Percentiles rank a stretch among this genome's conserved stretches.
Conservation (phyloP, 2,888 invertebrate species). For the Ornithoptera alexandrae region DNA sequence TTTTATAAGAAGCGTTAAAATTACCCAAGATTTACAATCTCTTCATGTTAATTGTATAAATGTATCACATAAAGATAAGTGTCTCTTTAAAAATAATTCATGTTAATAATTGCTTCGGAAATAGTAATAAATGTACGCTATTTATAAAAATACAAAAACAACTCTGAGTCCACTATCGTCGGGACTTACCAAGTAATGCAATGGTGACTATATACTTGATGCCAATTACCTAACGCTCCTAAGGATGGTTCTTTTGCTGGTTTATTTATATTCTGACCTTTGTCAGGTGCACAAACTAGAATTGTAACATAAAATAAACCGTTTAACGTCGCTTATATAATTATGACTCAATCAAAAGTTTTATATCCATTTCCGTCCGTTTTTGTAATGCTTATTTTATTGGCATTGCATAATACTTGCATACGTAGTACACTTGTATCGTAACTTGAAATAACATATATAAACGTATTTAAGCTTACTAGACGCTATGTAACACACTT, state of each 20-base stretch:
- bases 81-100: constrained; percentile 20
- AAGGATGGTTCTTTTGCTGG: constrained; percentile 13
- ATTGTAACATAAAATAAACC: constrained; percentile 16
- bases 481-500: constrained; percentile 23
- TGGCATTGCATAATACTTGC: constrained; percentile 30
- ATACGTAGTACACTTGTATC: constrained; percentile 27
- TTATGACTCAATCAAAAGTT: constrained; percentile 24
- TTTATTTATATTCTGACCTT: constrained; percentile 25
- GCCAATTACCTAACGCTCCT: constrained; percentile 8
- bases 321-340: constrained; percentile 24
- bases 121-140: constrained; percentile 23
- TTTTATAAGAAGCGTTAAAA: constrained; percentile 34
- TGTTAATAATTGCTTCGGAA: constrained; percentile 23
- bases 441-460: constrained; percentile 26
- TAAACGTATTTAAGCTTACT: constrained; percentile 25
- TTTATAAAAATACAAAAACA: constrained; percentile 29
- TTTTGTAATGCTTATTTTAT: constrained; percentile 33
- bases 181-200: constrained; percentile 3
- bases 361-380: constrained; percentile 41
- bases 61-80: constrained; percentile 20
- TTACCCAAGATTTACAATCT: constrained; percentile 24
- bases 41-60: constrained; percentile 21
- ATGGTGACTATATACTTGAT: constrained; percentile 1
- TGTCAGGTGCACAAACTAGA: constrained; percentile 33
- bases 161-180: constrained; percentile 30